These are phyloP conservation scores for Pelobates cultripes DNA, from an alignment of 2,797 vertebrate species.

Conservation along the genomic window DNA sequence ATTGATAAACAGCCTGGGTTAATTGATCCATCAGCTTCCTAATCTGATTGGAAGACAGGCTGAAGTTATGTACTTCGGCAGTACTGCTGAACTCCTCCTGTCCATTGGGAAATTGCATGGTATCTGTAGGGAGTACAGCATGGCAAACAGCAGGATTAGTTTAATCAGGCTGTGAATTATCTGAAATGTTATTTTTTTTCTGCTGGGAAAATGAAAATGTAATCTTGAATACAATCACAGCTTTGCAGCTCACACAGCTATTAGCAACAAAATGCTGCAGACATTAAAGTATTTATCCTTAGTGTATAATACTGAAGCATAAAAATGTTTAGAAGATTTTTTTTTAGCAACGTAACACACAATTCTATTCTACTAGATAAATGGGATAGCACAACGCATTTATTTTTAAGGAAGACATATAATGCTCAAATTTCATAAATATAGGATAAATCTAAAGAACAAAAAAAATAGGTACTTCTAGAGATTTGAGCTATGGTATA, in stretches of 20 bases:
- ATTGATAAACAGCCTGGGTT: conserved; percentile 44
- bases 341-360: too few relatives aligned
- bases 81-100: background rate
- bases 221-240: conserved; percentile 6
- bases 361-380: too few relatives aligned
- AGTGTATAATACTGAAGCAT: too few relatives aligned
- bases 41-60: conserved; percentile 25
- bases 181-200: background rate
- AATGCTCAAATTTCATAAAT: too few relatives aligned
- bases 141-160: conserved; percentile 11
- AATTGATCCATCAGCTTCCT: conserved; percentile 43
- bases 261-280: background rate
- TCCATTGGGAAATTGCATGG: background rate
- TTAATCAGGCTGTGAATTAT: conserved; percentile 1
- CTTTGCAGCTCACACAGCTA: background rate
- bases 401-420: too few relatives aligned
- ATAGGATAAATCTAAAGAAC: too few relatives aligned
- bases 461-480: too few relatives aligned
- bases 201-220: background rate
- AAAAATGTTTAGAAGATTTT: too few relatives aligned
- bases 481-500: too few relatives aligned
- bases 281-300: too few relatives aligned
- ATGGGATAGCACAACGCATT: too few relatives aligned
- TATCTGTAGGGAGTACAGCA: conserved; percentile 32
- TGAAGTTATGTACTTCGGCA: background rate